Conservation (phyloP, 2,797 vertebrate genomes). For the Gila robusta region DNA sequence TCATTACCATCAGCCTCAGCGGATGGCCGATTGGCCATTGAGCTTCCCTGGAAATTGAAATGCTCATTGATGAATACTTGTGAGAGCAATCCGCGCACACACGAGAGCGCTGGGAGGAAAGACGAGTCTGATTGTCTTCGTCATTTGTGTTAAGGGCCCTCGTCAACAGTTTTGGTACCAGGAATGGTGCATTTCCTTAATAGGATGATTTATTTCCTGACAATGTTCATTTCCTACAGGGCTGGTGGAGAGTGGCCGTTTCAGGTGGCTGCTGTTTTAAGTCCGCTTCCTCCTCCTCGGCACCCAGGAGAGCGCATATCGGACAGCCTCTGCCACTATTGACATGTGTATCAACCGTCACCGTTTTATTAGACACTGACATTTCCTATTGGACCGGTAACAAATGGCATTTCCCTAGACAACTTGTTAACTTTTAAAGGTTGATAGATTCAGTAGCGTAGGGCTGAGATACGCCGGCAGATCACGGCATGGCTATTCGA, state of each 20-base stretch:
- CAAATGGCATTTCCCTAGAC: slow-evolving; percentile 89
- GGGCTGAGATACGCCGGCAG: slow-evolving; percentile 76
- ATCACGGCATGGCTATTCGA: slow-evolving; percentile 66
- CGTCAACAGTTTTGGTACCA: slow-evolving; percentile 19
- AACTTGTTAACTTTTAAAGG: slow-evolving; percentile 92
- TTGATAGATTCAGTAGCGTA: slow-evolving; percentile 81
- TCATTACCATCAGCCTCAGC: slow-evolving; percentile 43
- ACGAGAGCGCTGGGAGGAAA: background rate
- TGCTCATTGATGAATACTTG: slow-evolving; percentile 44
- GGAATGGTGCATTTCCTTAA: slow-evolving; percentile 24
- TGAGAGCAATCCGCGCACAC: slow-evolving; percentile 2
- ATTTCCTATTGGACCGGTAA: slow-evolving; percentile 85
- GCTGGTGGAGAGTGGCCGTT: background rate
- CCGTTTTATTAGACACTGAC: slow-evolving; percentile 81
- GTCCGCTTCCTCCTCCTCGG: background rate
- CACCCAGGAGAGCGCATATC: background rate
- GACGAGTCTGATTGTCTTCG: slow-evolving; percentile 13
- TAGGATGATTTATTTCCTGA: slow-evolving; percentile 58
- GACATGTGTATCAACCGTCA: slow-evolving; percentile 75
- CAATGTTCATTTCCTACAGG: slow-evolving; percentile 55
- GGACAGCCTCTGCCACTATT: slow-evolving; percentile 65
- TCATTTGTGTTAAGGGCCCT: background rate
- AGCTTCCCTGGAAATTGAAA: slow-evolving; percentile 53
- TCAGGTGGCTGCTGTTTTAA: slow-evolving; percentile 50
- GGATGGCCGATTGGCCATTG: slow-evolving; percentile 41